These are phyloP conservation scores for Crax fasciolata DNA, from an alignment of 2,797 vertebrate species.

Conservation along the genomic window DNA sequence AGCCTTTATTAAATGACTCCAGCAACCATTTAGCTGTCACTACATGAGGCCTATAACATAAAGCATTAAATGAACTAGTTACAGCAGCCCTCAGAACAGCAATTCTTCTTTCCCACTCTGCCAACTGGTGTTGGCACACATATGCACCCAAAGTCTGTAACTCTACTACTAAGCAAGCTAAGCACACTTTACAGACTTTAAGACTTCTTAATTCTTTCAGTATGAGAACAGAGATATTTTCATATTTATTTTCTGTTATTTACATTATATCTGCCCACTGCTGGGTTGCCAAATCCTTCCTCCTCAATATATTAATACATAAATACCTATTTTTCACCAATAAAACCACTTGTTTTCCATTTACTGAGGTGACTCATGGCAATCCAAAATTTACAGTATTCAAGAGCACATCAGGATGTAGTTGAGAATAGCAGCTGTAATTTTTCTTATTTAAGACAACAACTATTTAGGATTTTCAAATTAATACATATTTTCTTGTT, in stretches of 20 bases:
- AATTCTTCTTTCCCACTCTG: neutral
- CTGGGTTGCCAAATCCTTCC: neutral
- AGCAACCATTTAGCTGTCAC: constrained; percentile 94
- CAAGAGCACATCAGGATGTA: neutral
- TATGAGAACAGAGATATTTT: neutral
- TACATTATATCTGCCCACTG: neutral
- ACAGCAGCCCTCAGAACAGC: neutral
- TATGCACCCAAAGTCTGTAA: neutral
- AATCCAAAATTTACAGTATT: neutral
- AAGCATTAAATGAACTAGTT: neutral
- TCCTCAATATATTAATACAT: neutral
- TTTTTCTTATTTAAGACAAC: neutral
- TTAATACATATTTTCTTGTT: neutral
- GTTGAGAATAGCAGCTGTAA: neutral
- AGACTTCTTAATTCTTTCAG: neutral
- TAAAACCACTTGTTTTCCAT: neutral
- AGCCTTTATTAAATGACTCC: constrained; percentile 90
- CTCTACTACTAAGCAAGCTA: neutral
- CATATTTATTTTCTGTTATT: neutral
- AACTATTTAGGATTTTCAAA: neutral
- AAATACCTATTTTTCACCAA: neutral
- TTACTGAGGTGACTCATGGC: neutral
- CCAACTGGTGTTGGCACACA: neutral
- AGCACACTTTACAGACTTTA: neutral
- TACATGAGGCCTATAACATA: constrained; percentile 88